Conservation (phyloP, 2,888 invertebrate genomes). For the Stenodema calcarata region DNA sequence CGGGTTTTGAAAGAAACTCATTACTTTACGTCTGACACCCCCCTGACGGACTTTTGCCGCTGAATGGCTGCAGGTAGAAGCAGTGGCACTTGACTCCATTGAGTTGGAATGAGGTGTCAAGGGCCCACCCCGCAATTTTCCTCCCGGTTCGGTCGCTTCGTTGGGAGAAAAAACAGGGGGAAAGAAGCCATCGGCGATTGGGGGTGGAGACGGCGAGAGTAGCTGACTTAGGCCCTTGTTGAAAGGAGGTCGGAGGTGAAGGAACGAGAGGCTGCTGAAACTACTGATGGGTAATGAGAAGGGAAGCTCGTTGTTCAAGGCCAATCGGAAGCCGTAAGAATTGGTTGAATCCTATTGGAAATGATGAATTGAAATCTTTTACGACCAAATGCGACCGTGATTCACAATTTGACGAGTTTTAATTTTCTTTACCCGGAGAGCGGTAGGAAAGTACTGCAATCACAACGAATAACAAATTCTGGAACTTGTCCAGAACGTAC, state of each 20-base stretch:
- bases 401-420: too few relatives aligned
- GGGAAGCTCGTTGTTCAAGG: not conserved
- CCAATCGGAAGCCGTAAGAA: not conserved
- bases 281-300: not conserved
- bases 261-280: not conserved
- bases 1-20: constrained; percentile 2
- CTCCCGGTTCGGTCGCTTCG: not conserved
- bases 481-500: too few relatives aligned
- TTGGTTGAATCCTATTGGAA: not conserved
- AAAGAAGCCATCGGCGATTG: too few relatives aligned
- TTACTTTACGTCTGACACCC: too few relatives aligned
- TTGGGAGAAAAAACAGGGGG: too few relatives aligned
- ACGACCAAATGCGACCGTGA: too few relatives aligned
- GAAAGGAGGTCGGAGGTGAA: too few relatives aligned
- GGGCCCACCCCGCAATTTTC: constrained; percentile 22
- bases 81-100: constrained; percentile 34
- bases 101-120: constrained; percentile 39
- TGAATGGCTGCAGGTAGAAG: not conserved
- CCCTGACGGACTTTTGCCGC: not conserved
- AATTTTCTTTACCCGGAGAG: too few relatives aligned
- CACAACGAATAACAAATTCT: too few relatives aligned
- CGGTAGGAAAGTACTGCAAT: too few relatives aligned
- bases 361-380: not conserved
- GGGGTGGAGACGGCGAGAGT: too few relatives aligned
- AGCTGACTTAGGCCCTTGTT: too few relatives aligned